Evolutionary conservation across 2,113 vertebrate species (phyloP).

Genomic region (Indicator indicator): DNA sequence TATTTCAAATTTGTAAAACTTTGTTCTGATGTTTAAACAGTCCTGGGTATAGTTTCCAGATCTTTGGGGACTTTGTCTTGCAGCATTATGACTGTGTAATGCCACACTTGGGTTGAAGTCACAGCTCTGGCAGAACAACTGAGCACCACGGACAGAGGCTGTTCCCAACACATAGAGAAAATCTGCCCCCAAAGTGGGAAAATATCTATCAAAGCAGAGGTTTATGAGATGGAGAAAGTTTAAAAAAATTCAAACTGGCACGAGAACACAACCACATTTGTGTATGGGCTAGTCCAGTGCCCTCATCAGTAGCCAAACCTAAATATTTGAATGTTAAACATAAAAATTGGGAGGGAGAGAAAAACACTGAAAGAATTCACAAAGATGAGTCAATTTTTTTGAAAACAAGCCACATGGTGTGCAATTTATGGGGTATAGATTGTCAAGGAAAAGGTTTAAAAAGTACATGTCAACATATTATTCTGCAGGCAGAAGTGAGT

Average conservation of each 20-base stretch:
- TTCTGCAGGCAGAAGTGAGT: neutral
- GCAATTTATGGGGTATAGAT: neutral
- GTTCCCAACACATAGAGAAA: neutral
- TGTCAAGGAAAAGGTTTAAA: constrained; percentile 8
- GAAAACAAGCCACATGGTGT: neutral
- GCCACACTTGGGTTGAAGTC: neutral
- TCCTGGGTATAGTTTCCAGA: neutral
- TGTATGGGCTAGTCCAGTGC: neutral
- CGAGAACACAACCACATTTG: neutral
- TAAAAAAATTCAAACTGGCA: neutral
- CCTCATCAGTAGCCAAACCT: neutral
- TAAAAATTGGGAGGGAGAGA: neutral
- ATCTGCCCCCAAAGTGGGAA: neutral
- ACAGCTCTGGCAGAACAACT: neutral
- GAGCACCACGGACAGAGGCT: constrained; percentile 59
- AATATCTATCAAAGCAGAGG: neutral
- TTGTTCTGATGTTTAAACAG: neutral
- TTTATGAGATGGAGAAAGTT: neutral
- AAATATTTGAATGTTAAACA: neutral
- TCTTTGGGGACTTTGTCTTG: neutral
- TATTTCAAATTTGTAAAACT: neutral
- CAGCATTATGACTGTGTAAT: neutral
- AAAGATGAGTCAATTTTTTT: neutral
- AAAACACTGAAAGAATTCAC: neutral
- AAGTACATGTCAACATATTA: neutral